Evolutionary conservation across 2,797 vertebrate species (phyloP).

Genomic region (Sternotherus odoratus): DNA sequence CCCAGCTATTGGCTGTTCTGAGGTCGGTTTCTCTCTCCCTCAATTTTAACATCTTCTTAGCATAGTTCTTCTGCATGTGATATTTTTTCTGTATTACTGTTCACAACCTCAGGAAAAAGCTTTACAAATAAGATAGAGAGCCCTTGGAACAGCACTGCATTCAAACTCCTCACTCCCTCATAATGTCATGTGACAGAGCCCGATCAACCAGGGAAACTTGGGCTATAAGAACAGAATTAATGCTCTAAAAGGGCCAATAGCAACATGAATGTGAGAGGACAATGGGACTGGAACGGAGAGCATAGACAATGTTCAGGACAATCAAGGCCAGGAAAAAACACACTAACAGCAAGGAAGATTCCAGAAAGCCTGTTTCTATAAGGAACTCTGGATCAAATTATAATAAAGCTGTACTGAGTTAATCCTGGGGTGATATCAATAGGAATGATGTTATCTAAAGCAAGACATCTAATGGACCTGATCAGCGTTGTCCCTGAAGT

Average conservation of each 20-base stretch:
- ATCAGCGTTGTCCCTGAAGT: neutral
- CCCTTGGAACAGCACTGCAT: neutral
- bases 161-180: neutral
- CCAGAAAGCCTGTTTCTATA: neutral
- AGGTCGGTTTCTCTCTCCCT: neutral
- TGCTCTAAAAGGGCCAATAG: neutral
- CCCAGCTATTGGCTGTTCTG: neutral
- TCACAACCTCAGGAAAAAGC: neutral
- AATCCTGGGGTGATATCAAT: neutral
- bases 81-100: conserved; percentile 14
- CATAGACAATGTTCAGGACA: neutral
- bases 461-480: neutral
- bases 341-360: neutral
- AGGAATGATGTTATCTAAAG: neutral
- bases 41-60: neutral
- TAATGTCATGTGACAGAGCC: conserved; percentile 15
- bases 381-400: neutral
- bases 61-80: neutral
- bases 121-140: neutral
- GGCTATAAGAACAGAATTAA: neutral
- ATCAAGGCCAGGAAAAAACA: neutral
- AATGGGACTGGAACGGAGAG: neutral
- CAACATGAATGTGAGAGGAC: conserved; percentile 5
- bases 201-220: neutral
- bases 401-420: neutral